Evolutionary conservation across 2,797 vertebrate genomes (phyloP).

Genomic region (Cirrhinus mrigala): DNA sequence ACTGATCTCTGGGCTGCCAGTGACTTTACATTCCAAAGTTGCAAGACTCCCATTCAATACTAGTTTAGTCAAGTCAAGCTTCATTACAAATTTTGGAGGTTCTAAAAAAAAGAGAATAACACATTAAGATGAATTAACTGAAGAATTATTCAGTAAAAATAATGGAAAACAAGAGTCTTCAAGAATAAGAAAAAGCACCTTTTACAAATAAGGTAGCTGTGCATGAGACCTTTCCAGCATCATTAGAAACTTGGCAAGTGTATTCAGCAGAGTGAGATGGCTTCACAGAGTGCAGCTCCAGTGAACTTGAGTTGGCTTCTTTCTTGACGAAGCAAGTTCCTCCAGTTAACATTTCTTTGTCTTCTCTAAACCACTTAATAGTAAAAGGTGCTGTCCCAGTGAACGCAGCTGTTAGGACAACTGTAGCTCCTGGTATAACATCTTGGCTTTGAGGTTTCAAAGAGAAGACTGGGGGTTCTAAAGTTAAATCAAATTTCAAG

Average conservation of each 20-base stretch:
- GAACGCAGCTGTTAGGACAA: conserved; percentile 87
- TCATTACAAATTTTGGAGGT: conserved; percentile 88
- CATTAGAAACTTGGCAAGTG: conserved; percentile 91
- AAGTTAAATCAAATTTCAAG: conserved; percentile 35
- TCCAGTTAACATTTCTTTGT: conserved; percentile 88
- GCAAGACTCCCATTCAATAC: conserved; percentile 83
- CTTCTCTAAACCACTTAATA: conserved; percentile 92
- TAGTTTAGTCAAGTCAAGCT: conserved; percentile 86
- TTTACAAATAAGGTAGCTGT: conserved; percentile 92
- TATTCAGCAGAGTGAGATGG: conserved; percentile 89
- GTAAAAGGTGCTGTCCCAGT: conserved; percentile 90
- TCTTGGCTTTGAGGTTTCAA: conserved; percentile 88
- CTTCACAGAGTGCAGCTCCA: conserved; percentile 93
- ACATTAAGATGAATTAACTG: conserved; percentile 34
- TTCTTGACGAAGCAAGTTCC: conserved; percentile 93
- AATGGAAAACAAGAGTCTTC: conserved; percentile 1
- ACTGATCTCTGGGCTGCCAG: conserved; percentile 89
- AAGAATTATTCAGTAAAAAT: conserved; percentile 43
- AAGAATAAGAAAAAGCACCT: conserved; percentile 82
- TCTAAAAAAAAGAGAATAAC: conserved; percentile 80
- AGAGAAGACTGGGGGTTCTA: conserved; percentile 93
- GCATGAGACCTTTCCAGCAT: conserved; percentile 89
- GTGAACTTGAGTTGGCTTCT: conserved; percentile 87
- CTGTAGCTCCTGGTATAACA: conserved; percentile 86
- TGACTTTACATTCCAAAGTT: conserved; percentile 88